Conservation (phyloP, 2,888 invertebrate species). For the Coelinius sp. region DNA sequence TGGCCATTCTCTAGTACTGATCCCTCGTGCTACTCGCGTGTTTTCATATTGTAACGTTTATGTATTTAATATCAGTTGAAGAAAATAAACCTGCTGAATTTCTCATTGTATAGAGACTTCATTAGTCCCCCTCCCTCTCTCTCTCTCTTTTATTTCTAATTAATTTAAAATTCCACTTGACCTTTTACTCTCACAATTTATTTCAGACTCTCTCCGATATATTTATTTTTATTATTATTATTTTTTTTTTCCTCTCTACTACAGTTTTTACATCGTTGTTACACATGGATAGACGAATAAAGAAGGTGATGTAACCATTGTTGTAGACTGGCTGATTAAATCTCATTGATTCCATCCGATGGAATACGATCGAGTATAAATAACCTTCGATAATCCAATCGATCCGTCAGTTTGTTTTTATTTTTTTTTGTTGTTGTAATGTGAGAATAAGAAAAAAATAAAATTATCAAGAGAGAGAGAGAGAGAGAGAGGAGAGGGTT, state of each 20-base stretch:
- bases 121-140: constrained; percentile 49
- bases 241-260: neutral
- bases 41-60: constrained; percentile 65
- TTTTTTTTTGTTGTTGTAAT: constrained; percentile 17
- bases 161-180: neutral
- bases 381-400: constrained; percentile 2
- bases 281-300: constrained; percentile 29
- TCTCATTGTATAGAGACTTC: constrained; percentile 50
- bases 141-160: neutral
- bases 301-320: neutral
- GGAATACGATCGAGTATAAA: constrained; percentile 10
- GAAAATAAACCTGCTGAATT: constrained; percentile 10
- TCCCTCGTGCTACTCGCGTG: constrained; percentile 41
- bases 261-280: constrained; percentile 36
- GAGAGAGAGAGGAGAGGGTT: constrained; percentile 54
- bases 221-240: neutral
- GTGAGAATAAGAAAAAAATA: constrained; percentile 38
- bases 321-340: neutral
- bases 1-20: constrained; percentile 45
- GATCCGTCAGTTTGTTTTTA: neutral
- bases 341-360: constrained; percentile 21
- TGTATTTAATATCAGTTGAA: constrained; percentile 60
- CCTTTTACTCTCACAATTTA: neutral
- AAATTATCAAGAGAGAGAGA: constrained; percentile 25
- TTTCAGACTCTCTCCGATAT: neutral